Evolutionary conservation across 2,113 vertebrate species (phyloP), one percentile per base, ranked within the genome.

Genomic region (Choloepus hoffmanni): DNA sequence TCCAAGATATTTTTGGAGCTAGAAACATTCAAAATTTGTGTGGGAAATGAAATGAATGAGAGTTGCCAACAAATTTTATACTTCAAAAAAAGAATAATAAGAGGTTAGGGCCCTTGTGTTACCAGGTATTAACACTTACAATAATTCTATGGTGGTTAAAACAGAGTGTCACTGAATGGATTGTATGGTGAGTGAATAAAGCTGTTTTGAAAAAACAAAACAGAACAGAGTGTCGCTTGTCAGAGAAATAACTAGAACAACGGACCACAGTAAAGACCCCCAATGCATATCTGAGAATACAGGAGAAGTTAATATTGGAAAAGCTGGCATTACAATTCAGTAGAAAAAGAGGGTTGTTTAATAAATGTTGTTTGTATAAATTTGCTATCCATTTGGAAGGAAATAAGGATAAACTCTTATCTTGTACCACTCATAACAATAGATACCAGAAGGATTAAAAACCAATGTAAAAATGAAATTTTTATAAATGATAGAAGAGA

Each of bases 131-230:
- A 62, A 72, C 92, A 73, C n/a, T 89, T 73, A 79, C 3, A 68
- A 92, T 85, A 89, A 85, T 67, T 95, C 30, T 45, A 50, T 45
- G 28, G 23, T 60, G 81, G 85, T 95, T 15, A 76, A 95, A 89
- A 50, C 33, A 89, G 40, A 72, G 55, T 73, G 15, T 79, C 58
- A 65, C 2, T 74, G 36, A 11, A 50, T 50, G 48, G 48, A 50
- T 50, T 50, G 48, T 50, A 11, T 50, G 48, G 48, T 50, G 48
- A 50, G 48, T 50, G 48, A 50, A 50, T 50, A 50, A 7, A 50
- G 11, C 48, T 50, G 48, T 50, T 50, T 50, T 50, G 48, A 11
- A 50, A 50, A 50, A 36, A 50, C 15, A 74, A 95, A 36, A 36
- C 36, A 36, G 36, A 53, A 53, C 53, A 53, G 53, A 58, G 55